These are phyloP conservation scores for Sesamia nonagrioides DNA, from an alignment of 1,140 invertebrate species.

Conservation along the genomic window DNA sequence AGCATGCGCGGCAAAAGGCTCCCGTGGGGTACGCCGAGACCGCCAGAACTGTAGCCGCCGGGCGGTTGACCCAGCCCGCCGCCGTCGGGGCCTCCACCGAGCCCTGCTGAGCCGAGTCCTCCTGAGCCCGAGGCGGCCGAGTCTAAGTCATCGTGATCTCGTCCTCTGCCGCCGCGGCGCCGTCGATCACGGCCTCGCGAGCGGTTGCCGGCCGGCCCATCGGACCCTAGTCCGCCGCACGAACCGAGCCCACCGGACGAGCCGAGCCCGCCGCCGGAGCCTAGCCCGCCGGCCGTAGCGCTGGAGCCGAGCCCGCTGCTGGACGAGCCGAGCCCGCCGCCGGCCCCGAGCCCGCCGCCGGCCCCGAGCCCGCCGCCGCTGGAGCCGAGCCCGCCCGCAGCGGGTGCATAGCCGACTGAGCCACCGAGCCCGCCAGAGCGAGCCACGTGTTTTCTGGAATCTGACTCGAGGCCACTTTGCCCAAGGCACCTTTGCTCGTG, in stretches of 20 bases:
- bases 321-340: constrained; percentile 57
- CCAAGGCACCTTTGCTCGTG: constrained; percentile 74
- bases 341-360: constrained; percentile 58
- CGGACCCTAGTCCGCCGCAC: constrained; percentile 59
- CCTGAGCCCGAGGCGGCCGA: constrained; percentile 70
- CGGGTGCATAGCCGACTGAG: constrained; percentile 60
- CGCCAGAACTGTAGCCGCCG: constrained; percentile 76
- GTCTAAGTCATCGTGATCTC: constrained; percentile 72
- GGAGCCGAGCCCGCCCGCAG: constrained; percentile 61
- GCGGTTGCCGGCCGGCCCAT: constrained; percentile 56
- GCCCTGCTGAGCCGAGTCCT: constrained; percentile 64
- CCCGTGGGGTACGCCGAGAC: constrained; percentile 80
- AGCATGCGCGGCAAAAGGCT: constrained; percentile 81
- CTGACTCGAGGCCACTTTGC: constrained; percentile 77
- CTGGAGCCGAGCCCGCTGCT: constrained; percentile 57
- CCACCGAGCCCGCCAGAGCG: constrained; percentile 74
- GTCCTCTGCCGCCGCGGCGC: constrained; percentile 80
- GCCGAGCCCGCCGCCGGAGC: constrained; percentile 64
- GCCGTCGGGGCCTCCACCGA: constrained; percentile 54
- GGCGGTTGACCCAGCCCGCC: constrained; percentile 67
- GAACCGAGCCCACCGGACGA: constrained; percentile 61
- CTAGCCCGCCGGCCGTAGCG: constrained; percentile 55
- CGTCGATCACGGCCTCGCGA: constrained; percentile 73
- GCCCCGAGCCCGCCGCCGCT: constrained; percentile 58
- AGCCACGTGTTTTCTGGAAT: constrained; percentile 82